A percentile compares a stretch with the other conserved stretches of the same genome.
Evolutionary conservation across 2,888 invertebrate genomes (phyloP).

Genomic region (Chaitophorus viminalis): DNA sequence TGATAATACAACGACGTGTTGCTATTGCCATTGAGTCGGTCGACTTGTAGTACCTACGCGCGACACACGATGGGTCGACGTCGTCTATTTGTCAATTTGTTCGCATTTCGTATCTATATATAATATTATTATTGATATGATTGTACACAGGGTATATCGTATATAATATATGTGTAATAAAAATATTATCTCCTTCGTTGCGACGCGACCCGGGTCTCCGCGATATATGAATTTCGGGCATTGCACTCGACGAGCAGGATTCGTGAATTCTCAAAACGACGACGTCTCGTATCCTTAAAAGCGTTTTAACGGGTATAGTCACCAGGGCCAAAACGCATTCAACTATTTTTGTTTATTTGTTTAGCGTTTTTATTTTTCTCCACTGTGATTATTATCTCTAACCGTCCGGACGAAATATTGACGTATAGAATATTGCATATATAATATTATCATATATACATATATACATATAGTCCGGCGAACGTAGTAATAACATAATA

Average conservation of each 20-base stretch:
- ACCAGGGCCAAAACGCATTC: background rate
- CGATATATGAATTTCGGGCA: background rate
- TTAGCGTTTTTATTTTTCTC: too few species aligned
- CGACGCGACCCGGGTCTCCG: too few species aligned
- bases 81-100: conserved; percentile 34
- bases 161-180: background rate
- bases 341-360: background rate
- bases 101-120: background rate
- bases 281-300: conserved; percentile 21
- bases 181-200: too few species aligned
- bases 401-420: background rate
- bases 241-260: background rate
- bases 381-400: background rate
- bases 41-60: too few species aligned
- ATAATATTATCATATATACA: too few species aligned
- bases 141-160: too few species aligned
- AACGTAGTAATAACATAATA: too few species aligned
- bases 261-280: background rate
- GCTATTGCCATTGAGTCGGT: background rate
- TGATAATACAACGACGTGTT: background rate
- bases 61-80: background rate
- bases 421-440: too few species aligned
- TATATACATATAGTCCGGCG: too few species aligned
- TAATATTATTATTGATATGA: background rate
- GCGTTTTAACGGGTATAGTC: conserved; percentile 6